Evolutionary conservation across 2,888 invertebrate genomes (phyloP).

Genomic region (Caenorhabditis becei): DNA sequence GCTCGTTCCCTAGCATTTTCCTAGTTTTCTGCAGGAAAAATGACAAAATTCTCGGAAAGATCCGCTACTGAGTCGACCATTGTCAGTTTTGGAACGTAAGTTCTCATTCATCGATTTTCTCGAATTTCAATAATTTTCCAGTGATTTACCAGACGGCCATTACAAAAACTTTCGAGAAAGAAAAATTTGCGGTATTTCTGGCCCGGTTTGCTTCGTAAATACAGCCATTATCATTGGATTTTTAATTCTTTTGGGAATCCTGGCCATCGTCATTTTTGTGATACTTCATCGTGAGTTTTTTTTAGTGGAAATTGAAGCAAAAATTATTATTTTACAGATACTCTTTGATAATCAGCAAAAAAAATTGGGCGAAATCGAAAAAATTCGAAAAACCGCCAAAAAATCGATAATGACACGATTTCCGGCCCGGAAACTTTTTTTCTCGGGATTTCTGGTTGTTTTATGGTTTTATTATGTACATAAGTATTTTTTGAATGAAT

Average conservation of each 20-base stretch:
- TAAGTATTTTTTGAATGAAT: conserved; percentile 2
- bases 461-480: neutral
- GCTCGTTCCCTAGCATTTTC: neutral
- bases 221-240: conserved; percentile 41
- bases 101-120: neutral
- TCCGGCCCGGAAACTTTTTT: no score
- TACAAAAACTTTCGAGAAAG: conserved; percentile 42
- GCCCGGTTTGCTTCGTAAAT: conserved; percentile 31
- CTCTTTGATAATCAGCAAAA: conserved; percentile 2
- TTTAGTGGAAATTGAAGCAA: neutral
- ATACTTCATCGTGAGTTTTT: conserved; percentile 50
- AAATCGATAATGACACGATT: no score
- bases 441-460: neutral
- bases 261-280: conserved; percentile 49
- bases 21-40: neutral
- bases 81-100: conserved; percentile 54
- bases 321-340: conserved; percentile 38
- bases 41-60: conserved; percentile 5
- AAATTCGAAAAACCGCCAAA: neutral
- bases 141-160: conserved; percentile 49
- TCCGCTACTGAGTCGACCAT: conserved; percentile 35
- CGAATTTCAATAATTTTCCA: conserved; percentile 21
- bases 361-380: no score
- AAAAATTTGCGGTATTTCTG: conserved; percentile 52
- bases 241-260: conserved; percentile 37